These are phyloP conservation scores for Carassius carassius DNA, from an alignment of 2,113 vertebrate genomes.

Conservation along the genomic window DNA sequence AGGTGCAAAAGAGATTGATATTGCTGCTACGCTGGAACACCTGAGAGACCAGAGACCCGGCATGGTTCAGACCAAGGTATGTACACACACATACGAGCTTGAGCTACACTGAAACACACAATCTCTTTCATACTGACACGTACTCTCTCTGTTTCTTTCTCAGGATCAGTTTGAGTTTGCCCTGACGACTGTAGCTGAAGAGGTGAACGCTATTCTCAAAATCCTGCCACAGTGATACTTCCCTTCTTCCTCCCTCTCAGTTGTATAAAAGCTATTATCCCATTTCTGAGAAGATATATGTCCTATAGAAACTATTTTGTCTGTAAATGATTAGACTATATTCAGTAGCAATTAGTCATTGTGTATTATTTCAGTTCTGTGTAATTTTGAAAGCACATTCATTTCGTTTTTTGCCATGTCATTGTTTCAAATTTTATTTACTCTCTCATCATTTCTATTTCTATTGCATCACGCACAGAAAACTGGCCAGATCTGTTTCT, in stretches of 20 bases:
- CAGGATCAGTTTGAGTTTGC: slow-evolving; percentile 63
- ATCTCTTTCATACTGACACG: slow-evolving; percentile 1
- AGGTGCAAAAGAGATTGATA: slow-evolving; percentile 99
- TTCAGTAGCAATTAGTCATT: slow-evolving; percentile 18
- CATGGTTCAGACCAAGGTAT: slow-evolving; percentile 98
- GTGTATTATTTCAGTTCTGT: slow-evolving; percentile 38
- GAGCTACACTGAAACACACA: neutral
- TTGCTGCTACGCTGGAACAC: slow-evolving; percentile 96
- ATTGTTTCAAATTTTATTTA: neutral
- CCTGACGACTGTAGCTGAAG: slow-evolving; percentile 58
- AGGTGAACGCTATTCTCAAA: slow-evolving; percentile 60
- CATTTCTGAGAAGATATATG: slow-evolving; percentile 27
- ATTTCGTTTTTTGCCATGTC: neutral
- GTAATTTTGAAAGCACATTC: slow-evolving; percentile 31
- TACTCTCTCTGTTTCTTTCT: slow-evolving; percentile 6
- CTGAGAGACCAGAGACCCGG: slow-evolving; percentile 93
- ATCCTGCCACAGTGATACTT: slow-evolving; percentile 55
- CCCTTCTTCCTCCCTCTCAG: neutral
- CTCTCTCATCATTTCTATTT: neutral
- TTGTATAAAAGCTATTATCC: slow-evolving; percentile 11
- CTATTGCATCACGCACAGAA: neutral
- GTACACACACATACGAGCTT: neutral
- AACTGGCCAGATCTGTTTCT: neutral
- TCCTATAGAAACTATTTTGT: slow-evolving; percentile 38
- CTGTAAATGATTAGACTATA: slow-evolving; percentile 41